Evolutionary conservation across 2,797 vertebrate genomes (phyloP), one percentile per base, ranked within the genome.

Genomic region (Eleutherodactylus coqui): DNA sequence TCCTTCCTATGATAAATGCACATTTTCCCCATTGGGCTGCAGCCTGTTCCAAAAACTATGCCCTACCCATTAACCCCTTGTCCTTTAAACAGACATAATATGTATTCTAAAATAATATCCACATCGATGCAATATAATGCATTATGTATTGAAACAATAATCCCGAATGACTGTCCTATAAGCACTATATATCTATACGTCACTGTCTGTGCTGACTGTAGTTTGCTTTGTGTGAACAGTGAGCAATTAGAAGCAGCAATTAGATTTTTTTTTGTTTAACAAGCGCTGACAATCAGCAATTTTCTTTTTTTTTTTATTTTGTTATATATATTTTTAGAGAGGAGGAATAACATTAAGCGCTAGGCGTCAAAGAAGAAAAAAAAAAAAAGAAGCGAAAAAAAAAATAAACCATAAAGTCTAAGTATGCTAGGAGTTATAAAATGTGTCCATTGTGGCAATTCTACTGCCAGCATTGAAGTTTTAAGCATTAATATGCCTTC

Each of bases 401-500:
- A 77, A 94, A 90, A 93, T 89, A 91, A 93, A 93, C 91, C 93
- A 95, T 95, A 95, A 95, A 95, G 92, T 94, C 91, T 94, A 94
- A 95, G 93, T 94, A 93, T 94, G 94, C 93, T 94, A 93, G 91
- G 95, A 94, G 93, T 94, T 95, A 94, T 95, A 95, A 95, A 95
- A 95, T 94, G 94, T 92, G 94, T 95, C 94, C 94, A 88, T 94
- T 93, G 93, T 94, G 93, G 94, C 94, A 95, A 95, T 95, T 94
- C 94, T 90, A 93, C 93, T 92, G 92, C 94, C 93, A 95, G 93
- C 94, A 94, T 95, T 95, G 94, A 95, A 94, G 94, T 95, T 95
- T 96, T 91, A 94, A 93, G 93, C 95, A 95, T 95, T 95, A 95
- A 96, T 96, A 95, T 95, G 95, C 94, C 94, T 95, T 95, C 94